phyloP scores from a whole-genome alignment of 2,113 vertebrate species.

The Antechinus flavipes region DNA sequence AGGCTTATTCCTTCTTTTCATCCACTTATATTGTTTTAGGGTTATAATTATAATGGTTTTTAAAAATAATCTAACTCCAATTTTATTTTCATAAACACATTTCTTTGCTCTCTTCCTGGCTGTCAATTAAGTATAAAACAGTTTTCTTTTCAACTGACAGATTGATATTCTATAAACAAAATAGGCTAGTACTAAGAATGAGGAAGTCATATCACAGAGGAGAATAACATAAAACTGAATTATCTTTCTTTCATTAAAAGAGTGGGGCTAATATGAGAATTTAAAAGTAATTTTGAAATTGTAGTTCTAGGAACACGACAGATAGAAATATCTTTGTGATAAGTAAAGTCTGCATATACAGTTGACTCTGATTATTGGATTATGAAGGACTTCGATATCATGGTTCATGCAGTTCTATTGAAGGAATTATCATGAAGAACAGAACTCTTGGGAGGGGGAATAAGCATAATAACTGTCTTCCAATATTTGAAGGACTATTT shows the following conservation, averaged over 20 bases:
- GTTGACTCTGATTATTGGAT: neutral
- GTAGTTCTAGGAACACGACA: neutral
- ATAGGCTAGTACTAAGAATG: neutral
- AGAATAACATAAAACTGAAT: neutral
- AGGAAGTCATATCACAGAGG: neutral
- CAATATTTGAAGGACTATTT: neutral
- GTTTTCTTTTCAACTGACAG: conserved; percentile 2
- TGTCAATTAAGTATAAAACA: conserved; percentile 19
- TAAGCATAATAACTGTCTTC: neutral
- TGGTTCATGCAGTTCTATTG: neutral
- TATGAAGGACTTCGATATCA: neutral
- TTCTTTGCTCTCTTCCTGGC: neutral
- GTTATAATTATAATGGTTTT: conserved; percentile 21
- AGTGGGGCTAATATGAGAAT: neutral
- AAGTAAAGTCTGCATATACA: neutral
- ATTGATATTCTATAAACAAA: neutral
- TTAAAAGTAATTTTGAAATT: conserved; percentile 1
- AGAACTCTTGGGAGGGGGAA: neutral
- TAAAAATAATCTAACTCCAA: neutral
- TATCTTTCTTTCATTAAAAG: conserved; percentile 26
- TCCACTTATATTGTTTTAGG: neutral
- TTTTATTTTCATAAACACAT: conserved; percentile 17
- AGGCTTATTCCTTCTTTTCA: neutral
- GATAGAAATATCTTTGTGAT: neutral
- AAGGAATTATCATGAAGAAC: neutral